Evolutionary conservation across 2,113 vertebrate genomes (phyloP).

Genomic region (Chinchilla lanigera): DNA sequence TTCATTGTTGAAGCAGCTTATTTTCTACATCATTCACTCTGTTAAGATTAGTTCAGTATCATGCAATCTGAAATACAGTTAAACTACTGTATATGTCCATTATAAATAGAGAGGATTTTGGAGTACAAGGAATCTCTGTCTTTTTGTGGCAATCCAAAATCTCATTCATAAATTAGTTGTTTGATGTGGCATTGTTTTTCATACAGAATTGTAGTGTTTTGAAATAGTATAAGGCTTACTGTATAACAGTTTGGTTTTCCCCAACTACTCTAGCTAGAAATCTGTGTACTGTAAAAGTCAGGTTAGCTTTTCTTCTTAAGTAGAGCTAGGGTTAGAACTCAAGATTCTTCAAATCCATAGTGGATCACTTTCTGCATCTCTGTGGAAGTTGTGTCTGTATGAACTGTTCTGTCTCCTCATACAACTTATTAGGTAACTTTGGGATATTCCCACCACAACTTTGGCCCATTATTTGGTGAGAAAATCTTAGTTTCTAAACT

Average conservation of each 20-base stretch:
- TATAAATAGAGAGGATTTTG: not conserved
- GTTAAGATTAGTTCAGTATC: not conserved
- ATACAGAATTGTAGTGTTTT: not conserved
- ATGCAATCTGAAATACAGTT: not conserved
- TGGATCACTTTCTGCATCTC: not conserved
- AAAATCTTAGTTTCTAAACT: not conserved
- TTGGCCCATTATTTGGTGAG: not conserved
- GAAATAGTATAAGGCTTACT: not conserved
- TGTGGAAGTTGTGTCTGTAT: not conserved
- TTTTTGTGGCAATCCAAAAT: not conserved
- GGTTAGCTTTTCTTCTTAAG: not conserved
- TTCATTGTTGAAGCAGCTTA: slow-evolving; percentile 6
- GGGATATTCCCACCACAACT: not conserved
- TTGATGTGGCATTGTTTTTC: not conserved
- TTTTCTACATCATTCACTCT: not conserved
- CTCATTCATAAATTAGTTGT: not conserved
- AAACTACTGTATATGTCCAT: not conserved
- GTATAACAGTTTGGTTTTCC: not conserved
- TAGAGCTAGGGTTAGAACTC: not conserved
- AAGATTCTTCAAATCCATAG: not conserved
- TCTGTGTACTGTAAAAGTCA: not conserved
- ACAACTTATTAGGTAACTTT: not conserved
- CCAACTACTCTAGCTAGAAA: not conserved
- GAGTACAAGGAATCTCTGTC: not conserved
- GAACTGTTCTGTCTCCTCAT: not conserved